phyloP scores from a whole-genome alignment of 2,888 invertebrate species.

The Pterostichus madidus region DNA sequence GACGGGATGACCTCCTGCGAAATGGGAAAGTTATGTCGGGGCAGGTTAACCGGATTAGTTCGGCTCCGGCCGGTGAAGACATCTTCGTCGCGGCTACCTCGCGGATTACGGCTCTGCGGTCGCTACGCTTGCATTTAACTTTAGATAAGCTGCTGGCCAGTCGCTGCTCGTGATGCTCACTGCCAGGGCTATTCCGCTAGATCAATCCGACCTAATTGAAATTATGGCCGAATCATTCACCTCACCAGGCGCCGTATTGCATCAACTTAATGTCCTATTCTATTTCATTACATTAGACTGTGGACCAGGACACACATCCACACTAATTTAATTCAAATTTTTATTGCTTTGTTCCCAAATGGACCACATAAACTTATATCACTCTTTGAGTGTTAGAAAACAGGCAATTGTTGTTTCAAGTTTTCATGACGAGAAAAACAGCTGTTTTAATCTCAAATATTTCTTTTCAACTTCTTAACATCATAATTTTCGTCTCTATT shows the following conservation, averaged over 20 bases:
- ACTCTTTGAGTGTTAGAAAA: too few species aligned
- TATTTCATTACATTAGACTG: background rate
- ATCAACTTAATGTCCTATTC: conserved; percentile 29
- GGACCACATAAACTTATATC: too few species aligned
- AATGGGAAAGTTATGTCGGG: conserved; percentile 77
- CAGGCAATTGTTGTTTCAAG: too few species aligned
- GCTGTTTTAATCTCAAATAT: too few species aligned
- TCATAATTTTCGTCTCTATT: too few species aligned
- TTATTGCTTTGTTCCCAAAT: too few species aligned
- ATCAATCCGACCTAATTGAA: conserved; percentile 65
- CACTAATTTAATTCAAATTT: too few species aligned
- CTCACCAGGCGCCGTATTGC: conserved; percentile 37
- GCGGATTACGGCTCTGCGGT: conserved; percentile 59
- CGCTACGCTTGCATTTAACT: conserved; percentile 63
- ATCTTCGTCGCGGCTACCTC: conserved; percentile 41
- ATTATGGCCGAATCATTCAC: conserved; percentile 62
- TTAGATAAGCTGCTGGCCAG: conserved; percentile 46
- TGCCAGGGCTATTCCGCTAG: conserved; percentile 47
- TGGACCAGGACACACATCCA: background rate
- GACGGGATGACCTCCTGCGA: conserved; percentile 70
- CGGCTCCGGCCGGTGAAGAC: conserved; percentile 66
- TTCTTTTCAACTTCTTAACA: too few species aligned
- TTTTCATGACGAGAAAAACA: too few species aligned
- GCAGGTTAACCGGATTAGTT: conserved; percentile 76
- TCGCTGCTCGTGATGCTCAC: conserved; percentile 2